These are phyloP conservation scores for Pogonomyrmex californicus DNA, from an alignment of 1,140 invertebrate species.

Conservation along the genomic window DNA sequence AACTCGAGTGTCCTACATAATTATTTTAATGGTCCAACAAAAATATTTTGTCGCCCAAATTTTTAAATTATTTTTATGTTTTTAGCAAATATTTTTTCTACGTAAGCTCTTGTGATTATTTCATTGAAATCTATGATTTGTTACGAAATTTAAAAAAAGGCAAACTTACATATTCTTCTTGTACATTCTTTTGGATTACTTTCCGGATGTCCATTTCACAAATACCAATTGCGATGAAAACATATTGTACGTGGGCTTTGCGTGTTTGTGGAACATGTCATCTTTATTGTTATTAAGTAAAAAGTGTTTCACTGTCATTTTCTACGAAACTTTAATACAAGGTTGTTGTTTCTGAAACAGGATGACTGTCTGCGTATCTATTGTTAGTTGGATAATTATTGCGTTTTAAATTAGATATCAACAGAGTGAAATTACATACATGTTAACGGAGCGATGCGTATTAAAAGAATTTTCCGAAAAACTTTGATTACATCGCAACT, in stretches of 20 bases:
- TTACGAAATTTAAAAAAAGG: not conserved
- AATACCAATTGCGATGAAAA: not conserved
- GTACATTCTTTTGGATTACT: not conserved
- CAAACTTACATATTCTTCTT: not conserved
- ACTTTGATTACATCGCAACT: not conserved
- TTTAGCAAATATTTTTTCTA: no score
- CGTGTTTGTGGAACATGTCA: not conserved
- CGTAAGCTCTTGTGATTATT: not conserved
- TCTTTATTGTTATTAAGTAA: not conserved
- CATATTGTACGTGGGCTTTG: not conserved
- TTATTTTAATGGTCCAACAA: no score
- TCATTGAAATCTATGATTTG: not conserved
- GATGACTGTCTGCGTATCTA: not conserved
- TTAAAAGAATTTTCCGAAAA: not conserved
- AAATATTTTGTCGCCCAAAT: no score
- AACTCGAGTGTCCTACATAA: no score
- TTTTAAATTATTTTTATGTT: no score
- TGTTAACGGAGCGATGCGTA: not conserved
- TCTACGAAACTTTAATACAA: not conserved
- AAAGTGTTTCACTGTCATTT: slow-evolving; percentile 1
- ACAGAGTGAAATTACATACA: not conserved
- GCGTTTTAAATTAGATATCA: slow-evolving; percentile 3
- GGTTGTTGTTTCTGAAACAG: not conserved
- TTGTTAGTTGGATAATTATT: not conserved
- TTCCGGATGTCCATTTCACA: not conserved